These are phyloP conservation scores for Globia sparganii DNA, from an alignment of 2,888 invertebrate genomes.

Conservation along the genomic window DNA sequence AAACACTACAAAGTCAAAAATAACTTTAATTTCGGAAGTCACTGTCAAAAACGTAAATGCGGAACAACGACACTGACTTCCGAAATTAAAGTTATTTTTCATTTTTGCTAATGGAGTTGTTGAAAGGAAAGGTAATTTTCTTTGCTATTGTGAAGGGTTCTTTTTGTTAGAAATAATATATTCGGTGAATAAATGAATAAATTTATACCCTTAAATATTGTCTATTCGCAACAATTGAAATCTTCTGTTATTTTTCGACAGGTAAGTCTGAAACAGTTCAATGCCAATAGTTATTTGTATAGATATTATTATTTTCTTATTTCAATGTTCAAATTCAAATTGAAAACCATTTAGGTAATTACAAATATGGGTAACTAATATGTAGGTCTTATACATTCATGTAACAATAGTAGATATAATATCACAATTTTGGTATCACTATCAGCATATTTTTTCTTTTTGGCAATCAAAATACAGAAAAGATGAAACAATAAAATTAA, in stretches of 20 bases:
- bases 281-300: no score
- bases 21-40: no score
- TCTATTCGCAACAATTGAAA: neutral
- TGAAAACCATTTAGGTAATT: no score
- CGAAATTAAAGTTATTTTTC: no score
- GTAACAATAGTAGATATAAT: neutral
- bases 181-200: neutral
- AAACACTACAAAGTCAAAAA: no score
- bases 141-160: neutral
- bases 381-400: no score
- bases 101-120: conserved; percentile 14
- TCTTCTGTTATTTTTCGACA: neutral
- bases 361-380: neutral
- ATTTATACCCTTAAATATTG: neutral
- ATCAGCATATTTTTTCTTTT: neutral
- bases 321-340: no score
- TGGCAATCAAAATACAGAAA: neutral
- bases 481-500: no score
- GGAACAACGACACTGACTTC: no score
- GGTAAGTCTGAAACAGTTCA: neutral
- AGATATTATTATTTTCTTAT: no score
- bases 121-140: conserved; percentile 14
- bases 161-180: neutral
- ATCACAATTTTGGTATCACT: neutral
- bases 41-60: no score